Evolutionary conservation across 2,888 invertebrate genomes (phyloP).

Genomic region (Nesidiocoris tenuis): DNA sequence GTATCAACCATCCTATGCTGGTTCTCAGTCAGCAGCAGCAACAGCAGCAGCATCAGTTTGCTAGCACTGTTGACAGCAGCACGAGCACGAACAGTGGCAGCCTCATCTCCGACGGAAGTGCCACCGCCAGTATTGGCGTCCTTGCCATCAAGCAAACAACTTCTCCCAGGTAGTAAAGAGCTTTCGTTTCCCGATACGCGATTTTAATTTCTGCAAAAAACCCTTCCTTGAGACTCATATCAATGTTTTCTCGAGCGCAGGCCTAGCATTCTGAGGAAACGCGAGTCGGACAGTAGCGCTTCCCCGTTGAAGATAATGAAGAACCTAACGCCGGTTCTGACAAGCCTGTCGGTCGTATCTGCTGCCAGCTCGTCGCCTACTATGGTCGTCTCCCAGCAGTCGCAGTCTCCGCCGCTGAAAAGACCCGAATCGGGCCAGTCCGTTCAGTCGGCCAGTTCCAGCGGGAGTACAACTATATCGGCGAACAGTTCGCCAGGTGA

Average conservation of each 20-base stretch:
- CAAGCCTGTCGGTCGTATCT: constrained; percentile 51
- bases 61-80: constrained; percentile 18
- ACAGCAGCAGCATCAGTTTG: not conserved
- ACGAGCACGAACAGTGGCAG: not conserved
- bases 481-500: constrained; percentile 77
- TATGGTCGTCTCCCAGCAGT: constrained; percentile 9
- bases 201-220: not conserved
- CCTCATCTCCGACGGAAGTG: not conserved
- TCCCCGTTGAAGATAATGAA: constrained; percentile 67
- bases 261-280: constrained; percentile 82
- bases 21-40: not conserved
- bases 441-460: constrained; percentile 51
- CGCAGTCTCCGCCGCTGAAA: constrained; percentile 42
- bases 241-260: no score
- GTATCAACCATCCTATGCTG: constrained; percentile 26
- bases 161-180: constrained; percentile 9
- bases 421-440: constrained; percentile 50
- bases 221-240: no score
- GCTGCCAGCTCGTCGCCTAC: constrained; percentile 51
- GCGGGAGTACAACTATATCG: constrained; percentile 84
- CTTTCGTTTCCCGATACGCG: not conserved
- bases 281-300: constrained; percentile 71
- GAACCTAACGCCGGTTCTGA: constrained; percentile 59
- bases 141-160: constrained; percentile 36
- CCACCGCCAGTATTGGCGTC: not conserved